Base-by-base conservation (phyloP, 2,113 vertebrate species). In the Otis tarda region DNA sequence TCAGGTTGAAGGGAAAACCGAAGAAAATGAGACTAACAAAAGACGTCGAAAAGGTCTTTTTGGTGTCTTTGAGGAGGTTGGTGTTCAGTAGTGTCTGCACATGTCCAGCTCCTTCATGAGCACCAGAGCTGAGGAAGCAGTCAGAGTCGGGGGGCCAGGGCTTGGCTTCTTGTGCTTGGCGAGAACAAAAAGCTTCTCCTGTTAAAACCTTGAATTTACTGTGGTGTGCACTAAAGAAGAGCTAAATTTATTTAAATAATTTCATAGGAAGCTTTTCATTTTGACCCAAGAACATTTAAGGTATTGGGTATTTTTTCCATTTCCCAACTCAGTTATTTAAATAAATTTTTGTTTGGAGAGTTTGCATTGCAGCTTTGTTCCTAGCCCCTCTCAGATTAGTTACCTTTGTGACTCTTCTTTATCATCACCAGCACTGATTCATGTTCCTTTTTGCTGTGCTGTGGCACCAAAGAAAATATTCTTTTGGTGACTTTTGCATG, bases 21-120 rank as follows among this genome's bases (percentile, higher is more conserved):
- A 99, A 35, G 98, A 98, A 86, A 98, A 97, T 1, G 99, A 99
- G 79, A 97, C 98, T 80, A 98, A 98, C 97, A 99, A 99, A 97
- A 98, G 99, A 89, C 98, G 99, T 91, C 97, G 99, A 61, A 99
- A 98, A 90, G 98, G 98, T 67, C 90, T 98, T 60, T 70, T 86
- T 52, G 94, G 94, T 87, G 98, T 98, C 95, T 96, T 98, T 67
- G 98, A 99, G 47, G 98, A 99, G 99, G 99, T 99, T 67, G 49
- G 98, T 98, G 89, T 30, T 75, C 33, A 49, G 37, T 25, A 8
- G 9, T 63, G 45, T 69, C 43, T 14, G 6, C 16, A 10, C 2
- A 0, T 37, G 65, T 12, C 35, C 31, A 28, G 49, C 28, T 90
- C 12, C 45, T 35, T 53, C 61, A 18, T 24, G 50, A 82, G 57